Evolutionary conservation across 2,113 vertebrate genomes (phyloP).

Genomic region (Danionella cerebrum): DNA sequence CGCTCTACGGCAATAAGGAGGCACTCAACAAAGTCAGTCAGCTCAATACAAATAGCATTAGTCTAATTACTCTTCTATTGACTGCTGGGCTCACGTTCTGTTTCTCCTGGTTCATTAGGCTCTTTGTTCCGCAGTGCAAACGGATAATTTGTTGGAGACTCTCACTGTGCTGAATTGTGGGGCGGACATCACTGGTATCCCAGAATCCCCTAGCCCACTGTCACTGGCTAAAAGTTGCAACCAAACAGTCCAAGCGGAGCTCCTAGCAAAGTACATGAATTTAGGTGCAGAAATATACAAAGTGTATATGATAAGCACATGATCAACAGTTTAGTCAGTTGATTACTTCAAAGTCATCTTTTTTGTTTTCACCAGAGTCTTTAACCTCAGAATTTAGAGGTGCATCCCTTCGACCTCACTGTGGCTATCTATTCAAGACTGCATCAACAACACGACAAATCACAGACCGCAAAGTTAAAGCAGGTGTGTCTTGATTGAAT

Average conservation of each 20-base stretch:
- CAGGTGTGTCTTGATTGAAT: constrained; percentile 61
- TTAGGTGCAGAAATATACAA: constrained; percentile 52
- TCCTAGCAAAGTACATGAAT: constrained; percentile 66
- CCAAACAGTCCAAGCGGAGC: constrained; percentile 69
- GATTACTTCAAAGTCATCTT: neutral
- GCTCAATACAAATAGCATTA: neutral
- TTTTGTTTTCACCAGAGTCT: constrained; percentile 45
- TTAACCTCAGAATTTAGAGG: constrained; percentile 50
- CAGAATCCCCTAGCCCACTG: constrained; percentile 55
- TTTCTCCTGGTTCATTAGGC: constrained; percentile 51
- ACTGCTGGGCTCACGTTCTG: neutral
- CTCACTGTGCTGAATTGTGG: constrained; percentile 74
- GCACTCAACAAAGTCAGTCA: constrained; percentile 67
- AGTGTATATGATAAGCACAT: neutral
- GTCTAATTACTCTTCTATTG: neutral
- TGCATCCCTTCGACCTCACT: constrained; percentile 53
- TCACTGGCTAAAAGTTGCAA: constrained; percentile 60
- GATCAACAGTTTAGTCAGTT: neutral
- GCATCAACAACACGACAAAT: constrained; percentile 62
- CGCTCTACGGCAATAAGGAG: constrained; percentile 68
- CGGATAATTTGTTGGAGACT: constrained; percentile 70
- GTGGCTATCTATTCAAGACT: constrained; percentile 69
- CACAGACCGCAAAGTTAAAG: constrained; percentile 60
- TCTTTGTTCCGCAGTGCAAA: constrained; percentile 66
- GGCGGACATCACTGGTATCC: constrained; percentile 61